Conservation (phyloP, 2,888 invertebrate species). For the Thysanoteuthis rhombus region DNA sequence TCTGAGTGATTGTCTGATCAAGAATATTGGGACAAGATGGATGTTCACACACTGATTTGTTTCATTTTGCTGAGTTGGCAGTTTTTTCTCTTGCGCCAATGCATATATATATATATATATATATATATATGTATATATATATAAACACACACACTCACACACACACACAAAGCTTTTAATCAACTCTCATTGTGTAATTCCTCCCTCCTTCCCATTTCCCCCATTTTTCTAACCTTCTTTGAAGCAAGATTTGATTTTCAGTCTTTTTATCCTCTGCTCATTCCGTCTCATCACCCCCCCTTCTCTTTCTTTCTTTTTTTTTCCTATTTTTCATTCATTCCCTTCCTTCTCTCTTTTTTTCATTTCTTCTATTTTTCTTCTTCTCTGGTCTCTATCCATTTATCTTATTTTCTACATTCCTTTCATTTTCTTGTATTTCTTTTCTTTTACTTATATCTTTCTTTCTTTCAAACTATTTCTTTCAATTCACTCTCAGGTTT, state of each 20-base stretch:
- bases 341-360: neutral
- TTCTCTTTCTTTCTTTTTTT: neutral
- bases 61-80: neutral
- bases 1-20: neutral
- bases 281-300: neutral
- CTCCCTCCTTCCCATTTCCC: neutral
- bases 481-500: neutral
- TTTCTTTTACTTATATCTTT: neutral
- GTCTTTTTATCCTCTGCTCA: neutral
- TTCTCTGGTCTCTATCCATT: accelerated
- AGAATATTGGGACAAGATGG: neutral
- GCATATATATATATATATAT: too few relatives aligned
- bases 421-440: neutral
- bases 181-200: neutral
- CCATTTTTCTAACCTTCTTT: neutral
- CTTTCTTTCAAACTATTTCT: neutral
- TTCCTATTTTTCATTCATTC: neutral
- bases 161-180: too few relatives aligned
- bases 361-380: neutral
- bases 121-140: too few relatives aligned
- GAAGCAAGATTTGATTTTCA: neutral
- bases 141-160: too few relatives aligned
- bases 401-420: neutral
- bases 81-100: neutral
- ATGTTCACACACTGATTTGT: neutral